phyloP scores from a whole-genome alignment of 2,113 vertebrate species.

The Stercorarius parasiticus region DNA sequence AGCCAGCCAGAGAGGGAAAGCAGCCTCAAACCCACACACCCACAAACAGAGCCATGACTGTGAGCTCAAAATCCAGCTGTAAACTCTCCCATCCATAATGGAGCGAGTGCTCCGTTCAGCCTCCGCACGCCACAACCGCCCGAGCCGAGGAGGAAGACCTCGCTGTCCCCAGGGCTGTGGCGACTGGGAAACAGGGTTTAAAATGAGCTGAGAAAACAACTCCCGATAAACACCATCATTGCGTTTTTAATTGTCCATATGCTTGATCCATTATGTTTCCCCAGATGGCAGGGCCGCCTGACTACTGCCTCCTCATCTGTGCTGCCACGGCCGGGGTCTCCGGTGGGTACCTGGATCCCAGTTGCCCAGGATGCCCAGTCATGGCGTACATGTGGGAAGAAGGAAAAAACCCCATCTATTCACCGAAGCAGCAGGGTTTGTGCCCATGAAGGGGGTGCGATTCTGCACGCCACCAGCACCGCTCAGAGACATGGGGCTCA shows the following conservation, averaged over 20 bases:
- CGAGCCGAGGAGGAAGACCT: not conserved
- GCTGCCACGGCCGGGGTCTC: not conserved
- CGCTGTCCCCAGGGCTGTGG: accelerated
- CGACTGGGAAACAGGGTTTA: not conserved
- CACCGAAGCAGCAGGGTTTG: not conserved
- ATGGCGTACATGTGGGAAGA: accelerated
- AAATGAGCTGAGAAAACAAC: not conserved
- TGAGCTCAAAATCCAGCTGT: not conserved
- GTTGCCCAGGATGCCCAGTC: not conserved
- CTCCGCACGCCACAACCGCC: not conserved
- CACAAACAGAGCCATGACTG: not conserved
- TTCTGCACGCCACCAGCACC: not conserved
- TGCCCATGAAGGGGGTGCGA: not conserved
- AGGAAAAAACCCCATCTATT: not conserved
- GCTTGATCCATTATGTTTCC: not conserved
- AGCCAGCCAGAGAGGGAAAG: not conserved
- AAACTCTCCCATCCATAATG: not conserved
- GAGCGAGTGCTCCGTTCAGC: not conserved
- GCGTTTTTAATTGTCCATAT: constrained; percentile 41
- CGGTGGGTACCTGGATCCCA: not conserved
- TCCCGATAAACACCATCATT: not conserved
- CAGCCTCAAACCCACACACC: not conserved
- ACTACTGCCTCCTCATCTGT: not conserved
- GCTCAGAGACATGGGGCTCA: not conserved
- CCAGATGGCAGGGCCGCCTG: constrained; percentile 8